phyloP scores from a whole-genome alignment of 2,797 vertebrate species.

The Apogon talboti region DNA sequence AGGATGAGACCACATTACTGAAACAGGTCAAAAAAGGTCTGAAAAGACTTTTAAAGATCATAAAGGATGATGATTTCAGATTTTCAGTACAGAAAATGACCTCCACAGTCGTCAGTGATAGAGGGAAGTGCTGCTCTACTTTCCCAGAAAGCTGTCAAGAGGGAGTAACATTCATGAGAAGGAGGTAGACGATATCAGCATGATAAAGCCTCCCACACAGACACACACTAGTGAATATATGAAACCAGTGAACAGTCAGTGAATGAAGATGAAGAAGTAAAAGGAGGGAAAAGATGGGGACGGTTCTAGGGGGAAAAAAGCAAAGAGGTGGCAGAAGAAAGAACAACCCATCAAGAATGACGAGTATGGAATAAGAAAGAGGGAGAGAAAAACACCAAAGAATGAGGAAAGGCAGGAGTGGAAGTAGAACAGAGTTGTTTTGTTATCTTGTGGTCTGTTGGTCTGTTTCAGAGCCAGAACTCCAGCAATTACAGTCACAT shows the following conservation, averaged over 20 bases:
- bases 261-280: background rate
- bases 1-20: no score
- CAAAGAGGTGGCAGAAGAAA: constrained; percentile 3
- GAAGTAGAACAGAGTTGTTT: constrained; percentile 54
- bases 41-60: constrained; percentile 2
- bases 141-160: constrained; percentile 21
- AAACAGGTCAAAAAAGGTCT: background rate
- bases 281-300: background rate
- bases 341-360: constrained; percentile 8
- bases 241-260: background rate
- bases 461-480: constrained; percentile 33
- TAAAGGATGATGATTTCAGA: constrained; percentile 14
- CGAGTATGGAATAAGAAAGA: constrained; percentile 22
- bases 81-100: background rate
- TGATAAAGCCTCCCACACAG: constrained; percentile 5
- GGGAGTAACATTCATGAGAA: constrained; percentile 22
- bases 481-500: constrained; percentile 50
- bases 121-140: constrained; percentile 6
- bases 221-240: background rate
- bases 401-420: constrained; percentile 14
- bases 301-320: background rate
- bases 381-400: constrained; percentile 13
- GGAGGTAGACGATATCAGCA: constrained; percentile 10
- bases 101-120: background rate
- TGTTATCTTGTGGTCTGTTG: constrained; percentile 43